Percentiles rank a stretch among this genome's conserved stretches.
phyloP scores from a whole-genome alignment of 1,140 invertebrate species.

The Gonatopus flavifemur region DNA sequence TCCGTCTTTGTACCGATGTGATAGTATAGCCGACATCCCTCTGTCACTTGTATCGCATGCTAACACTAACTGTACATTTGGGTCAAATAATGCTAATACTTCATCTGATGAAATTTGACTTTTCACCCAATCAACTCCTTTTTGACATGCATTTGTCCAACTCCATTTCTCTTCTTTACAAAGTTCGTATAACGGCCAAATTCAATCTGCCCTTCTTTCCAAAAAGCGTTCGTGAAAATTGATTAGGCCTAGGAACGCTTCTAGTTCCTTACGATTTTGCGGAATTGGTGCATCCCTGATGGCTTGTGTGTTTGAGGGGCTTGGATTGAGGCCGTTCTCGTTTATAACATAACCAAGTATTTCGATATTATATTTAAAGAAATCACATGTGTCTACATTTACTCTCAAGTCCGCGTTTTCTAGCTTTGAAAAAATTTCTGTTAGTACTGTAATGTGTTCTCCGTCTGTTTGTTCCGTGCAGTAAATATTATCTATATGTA shows the following conservation, averaged over 20 bases:
- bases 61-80: constrained; percentile 17
- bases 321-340: constrained; percentile 20
- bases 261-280: constrained; percentile 27
- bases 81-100: constrained; percentile 24
- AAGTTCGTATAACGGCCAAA: constrained; percentile 8
- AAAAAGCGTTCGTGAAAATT: constrained; percentile 34
- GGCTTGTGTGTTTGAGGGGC: constrained; percentile 33
- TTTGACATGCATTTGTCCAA: constrained; percentile 29
- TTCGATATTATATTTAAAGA: constrained; percentile 35
- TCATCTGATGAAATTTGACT: constrained; percentile 22
- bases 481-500: constrained; percentile 44
- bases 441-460: constrained; percentile 2
- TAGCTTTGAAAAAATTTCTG: constrained; percentile 22
- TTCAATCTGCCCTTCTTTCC: constrained; percentile 10
- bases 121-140: constrained; percentile 25
- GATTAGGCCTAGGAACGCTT: constrained; percentile 29
- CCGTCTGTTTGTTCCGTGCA: constrained; percentile 23
- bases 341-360: constrained; percentile 40
- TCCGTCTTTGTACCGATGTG: constrained; percentile 41
- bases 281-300: constrained; percentile 28
- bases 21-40: constrained; percentile 49
- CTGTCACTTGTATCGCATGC: constrained; percentile 11
- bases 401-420: constrained; percentile 14
- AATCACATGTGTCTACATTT: constrained; percentile 25
- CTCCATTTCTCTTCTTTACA: constrained; percentile 3